Evolutionary conservation across 2,888 invertebrate genomes (phyloP), one percentile per base, ranked within the genome.

Genomic region (Tenodera sinensis): DNA sequence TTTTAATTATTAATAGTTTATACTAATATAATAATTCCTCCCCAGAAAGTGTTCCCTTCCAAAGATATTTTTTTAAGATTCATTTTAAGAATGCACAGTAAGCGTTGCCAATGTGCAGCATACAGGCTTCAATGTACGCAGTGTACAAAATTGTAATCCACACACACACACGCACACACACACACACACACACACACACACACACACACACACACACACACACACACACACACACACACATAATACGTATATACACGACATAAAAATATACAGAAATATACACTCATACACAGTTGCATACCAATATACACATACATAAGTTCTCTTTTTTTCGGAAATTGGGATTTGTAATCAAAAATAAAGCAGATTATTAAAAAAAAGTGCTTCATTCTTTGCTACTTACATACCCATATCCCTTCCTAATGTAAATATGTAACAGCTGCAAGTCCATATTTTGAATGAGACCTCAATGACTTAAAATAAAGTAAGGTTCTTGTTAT

Each of bases 51-150:
- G 89, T 86, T 90, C 88, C 89, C 89, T 90, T 90, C 91, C 90
- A 91, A 91, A 91, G 91, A 91, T 90, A 90, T 90, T 90, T 90
- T 91, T 90, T 90, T 90, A 89, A 89, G 83, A 85, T 84, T 88
- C 84, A 84, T 89, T 86, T 86, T 71, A 85, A 86, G 86, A 28
- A 71, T 81, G 28, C 47, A 28, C 28, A 54, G 54, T 71, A 71
- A 71, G 54, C 20, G 14, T 20, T 71, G 54, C 54, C 15, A 71
- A 71, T 86, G 86, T 86, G 86, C 84, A 84, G 84, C 42, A 34
- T 84, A 88, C n/a, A 83, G 27, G 20, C 81, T 85, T 89, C 82
- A 71, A 28, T 89, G 85, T 88, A 84, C 84, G 86, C 86, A 30
- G 85, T 83, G 84, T 82, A 28, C 85, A 28, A 88, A 84, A 88